These are phyloP conservation scores for Thecocarcelia acutangulata DNA, from an alignment of 2,888 invertebrate species.

Conservation along the genomic window DNA sequence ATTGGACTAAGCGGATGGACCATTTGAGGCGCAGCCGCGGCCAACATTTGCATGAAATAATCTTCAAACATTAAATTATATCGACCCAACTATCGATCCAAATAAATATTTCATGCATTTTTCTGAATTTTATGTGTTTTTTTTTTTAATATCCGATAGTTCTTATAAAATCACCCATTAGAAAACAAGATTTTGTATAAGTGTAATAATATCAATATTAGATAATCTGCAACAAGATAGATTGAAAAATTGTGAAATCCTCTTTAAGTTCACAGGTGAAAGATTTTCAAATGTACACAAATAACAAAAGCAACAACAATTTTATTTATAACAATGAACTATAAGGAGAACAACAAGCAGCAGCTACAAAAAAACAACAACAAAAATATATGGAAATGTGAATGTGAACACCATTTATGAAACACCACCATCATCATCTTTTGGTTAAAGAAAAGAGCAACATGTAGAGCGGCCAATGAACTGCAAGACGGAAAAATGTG, in stretches of 20 bases:
- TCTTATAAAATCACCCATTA: too few relatives aligned
- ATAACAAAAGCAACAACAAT: slow-evolving; percentile 40
- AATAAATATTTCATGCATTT: too few relatives aligned
- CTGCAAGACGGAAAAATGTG: slow-evolving; percentile 53
- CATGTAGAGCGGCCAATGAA: slow-evolving; percentile 72
- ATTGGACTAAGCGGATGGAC: too few relatives aligned
- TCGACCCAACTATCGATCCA: too few relatives aligned
- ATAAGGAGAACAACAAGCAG: slow-evolving; percentile 17
- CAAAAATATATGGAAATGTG: slow-evolving; percentile 15
- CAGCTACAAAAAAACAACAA: slow-evolving; percentile 29
- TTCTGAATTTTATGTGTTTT: too few relatives aligned
- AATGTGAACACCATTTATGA: slow-evolving; percentile 50
- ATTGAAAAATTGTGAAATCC: slow-evolving; percentile 23
- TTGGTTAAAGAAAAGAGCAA: slow-evolving; percentile 63
- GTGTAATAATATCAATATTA: neutral
- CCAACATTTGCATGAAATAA: too few relatives aligned
- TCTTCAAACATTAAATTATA: too few relatives aligned
- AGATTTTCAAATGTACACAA: slow-evolving; percentile 37
- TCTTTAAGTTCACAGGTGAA: slow-evolving; percentile 32
- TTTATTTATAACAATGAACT: slow-evolving; percentile 28
- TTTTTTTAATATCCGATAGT: too few relatives aligned
- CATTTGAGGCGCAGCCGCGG: too few relatives aligned
- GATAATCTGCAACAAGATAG: neutral
- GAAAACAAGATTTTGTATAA: too few relatives aligned
- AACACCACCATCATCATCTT: slow-evolving; percentile 37